A percentile compares a stretch with the other conserved stretches of the same genome.
phyloP scores from a whole-genome alignment of 2,888 invertebrate species.

The Catocala nupta region DNA sequence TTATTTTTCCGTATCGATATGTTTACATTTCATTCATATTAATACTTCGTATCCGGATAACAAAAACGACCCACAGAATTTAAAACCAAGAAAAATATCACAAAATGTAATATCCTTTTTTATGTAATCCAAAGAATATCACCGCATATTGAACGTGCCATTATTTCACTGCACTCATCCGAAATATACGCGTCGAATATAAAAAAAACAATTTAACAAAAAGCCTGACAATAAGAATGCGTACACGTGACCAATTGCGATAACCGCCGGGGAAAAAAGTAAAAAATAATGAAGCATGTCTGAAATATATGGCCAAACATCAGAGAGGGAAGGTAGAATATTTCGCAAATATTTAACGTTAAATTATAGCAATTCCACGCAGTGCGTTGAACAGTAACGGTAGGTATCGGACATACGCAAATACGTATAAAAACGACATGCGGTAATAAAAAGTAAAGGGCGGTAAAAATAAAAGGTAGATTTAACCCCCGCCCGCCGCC shows the following conservation, averaged over 20 bases:
- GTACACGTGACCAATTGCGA: slow-evolving; percentile 12
- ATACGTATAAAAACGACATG: slow-evolving; percentile 54
- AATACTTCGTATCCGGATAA: too few relatives aligned
- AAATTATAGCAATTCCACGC: slow-evolving; percentile 36
- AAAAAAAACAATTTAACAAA: slow-evolving; percentile 1
- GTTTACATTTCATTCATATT: too few relatives aligned
- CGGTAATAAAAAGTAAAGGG: slow-evolving; percentile 63
- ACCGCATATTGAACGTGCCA: not conserved
- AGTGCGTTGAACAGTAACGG: slow-evolving; percentile 41
- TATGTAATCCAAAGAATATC: slow-evolving; percentile 8
- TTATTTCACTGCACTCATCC: not conserved
- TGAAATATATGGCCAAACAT: slow-evolving; percentile 25
- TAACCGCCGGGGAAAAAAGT: slow-evolving; percentile 2
- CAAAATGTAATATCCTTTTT: slow-evolving; percentile 1
- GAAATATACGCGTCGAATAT: not conserved
- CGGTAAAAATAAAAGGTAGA: slow-evolving; percentile 61
- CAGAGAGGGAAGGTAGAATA: slow-evolving; percentile 19
- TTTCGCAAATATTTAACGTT: slow-evolving; percentile 40
- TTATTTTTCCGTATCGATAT: too few relatives aligned
- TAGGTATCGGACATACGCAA: slow-evolving; percentile 51
- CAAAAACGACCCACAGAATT: too few relatives aligned
- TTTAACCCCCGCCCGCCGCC: slow-evolving; percentile 39
- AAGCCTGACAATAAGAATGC: slow-evolving; percentile 7
- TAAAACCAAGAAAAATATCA: too few relatives aligned
- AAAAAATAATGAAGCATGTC: slow-evolving; percentile 18